phyloP scores from a whole-genome alignment of 2,888 invertebrate genomes.

The Thumatha senex region DNA sequence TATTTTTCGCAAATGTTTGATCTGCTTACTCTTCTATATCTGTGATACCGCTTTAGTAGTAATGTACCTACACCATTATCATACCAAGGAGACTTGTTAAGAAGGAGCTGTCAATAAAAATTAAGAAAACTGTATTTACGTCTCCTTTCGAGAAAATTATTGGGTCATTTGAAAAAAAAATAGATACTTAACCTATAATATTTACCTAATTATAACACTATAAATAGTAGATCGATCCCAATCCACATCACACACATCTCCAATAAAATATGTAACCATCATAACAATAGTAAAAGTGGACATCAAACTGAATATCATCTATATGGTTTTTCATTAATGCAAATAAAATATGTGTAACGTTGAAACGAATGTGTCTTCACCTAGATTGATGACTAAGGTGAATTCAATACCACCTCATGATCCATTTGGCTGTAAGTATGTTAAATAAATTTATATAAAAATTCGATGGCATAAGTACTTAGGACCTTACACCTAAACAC shows the following conservation, averaged over 20 bases:
- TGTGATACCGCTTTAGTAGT: too few species aligned
- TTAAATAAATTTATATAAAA: too few species aligned
- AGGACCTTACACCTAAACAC: too few species aligned
- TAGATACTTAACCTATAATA: not conserved
- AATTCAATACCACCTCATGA: not conserved
- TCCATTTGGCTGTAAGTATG: constrained; percentile 2
- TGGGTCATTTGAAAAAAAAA: not conserved
- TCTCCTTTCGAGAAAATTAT: not conserved
- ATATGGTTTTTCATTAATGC: not conserved
- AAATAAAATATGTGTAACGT: constrained; percentile 2
- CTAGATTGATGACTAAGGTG: not conserved
- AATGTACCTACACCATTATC: too few species aligned
- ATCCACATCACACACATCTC: too few species aligned
- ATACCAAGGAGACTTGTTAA: not conserved
- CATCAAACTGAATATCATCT: not conserved
- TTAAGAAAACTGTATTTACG: not conserved
- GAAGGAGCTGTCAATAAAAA: too few species aligned
- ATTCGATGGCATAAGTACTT: too few species aligned
- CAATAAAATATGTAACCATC: not conserved
- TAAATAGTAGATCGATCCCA: not conserved
- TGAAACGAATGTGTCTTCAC: not conserved
- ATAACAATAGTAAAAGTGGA: not conserved
- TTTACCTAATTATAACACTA: not conserved
- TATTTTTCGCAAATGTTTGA: too few species aligned
- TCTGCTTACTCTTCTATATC: too few species aligned